Evolutionary conservation across 2,113 vertebrate genomes (phyloP).

Genomic region (Burhinus bistriatus): DNA sequence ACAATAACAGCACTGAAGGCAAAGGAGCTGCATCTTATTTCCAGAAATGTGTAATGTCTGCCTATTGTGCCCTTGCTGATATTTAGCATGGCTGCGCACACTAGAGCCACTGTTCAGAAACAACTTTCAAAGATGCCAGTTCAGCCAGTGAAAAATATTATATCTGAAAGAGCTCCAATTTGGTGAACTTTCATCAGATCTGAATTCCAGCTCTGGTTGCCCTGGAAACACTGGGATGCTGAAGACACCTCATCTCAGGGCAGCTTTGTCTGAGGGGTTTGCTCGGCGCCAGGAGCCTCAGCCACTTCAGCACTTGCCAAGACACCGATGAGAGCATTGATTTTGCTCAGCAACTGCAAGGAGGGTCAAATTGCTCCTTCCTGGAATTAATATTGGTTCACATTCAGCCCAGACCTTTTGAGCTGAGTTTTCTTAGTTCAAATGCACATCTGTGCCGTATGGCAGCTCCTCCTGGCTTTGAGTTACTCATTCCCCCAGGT

Average conservation of each 20-base stretch:
- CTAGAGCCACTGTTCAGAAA: background rate
- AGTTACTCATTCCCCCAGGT: background rate
- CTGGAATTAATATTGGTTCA: background rate
- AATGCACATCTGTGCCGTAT: background rate
- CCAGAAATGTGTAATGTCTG: constrained; percentile 5
- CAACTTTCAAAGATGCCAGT: background rate
- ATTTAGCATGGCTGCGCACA: background rate
- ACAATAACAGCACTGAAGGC: constrained; percentile 9
- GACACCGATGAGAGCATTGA: fast-evolving
- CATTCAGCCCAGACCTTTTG: background rate
- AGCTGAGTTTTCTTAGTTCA: background rate
- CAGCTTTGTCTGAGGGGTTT: background rate
- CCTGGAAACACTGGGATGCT: constrained; percentile 20
- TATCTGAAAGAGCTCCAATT: background rate
- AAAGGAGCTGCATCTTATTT: constrained; percentile 9
- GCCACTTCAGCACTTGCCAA: background rate
- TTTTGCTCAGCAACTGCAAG: background rate
- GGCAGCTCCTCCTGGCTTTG: background rate
- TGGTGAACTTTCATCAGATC: constrained; percentile 2
- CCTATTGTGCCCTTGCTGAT: background rate
- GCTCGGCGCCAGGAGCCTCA: fast-evolving
- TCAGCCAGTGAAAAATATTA: background rate
- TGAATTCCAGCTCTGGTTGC: background rate
- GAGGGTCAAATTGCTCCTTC: background rate
- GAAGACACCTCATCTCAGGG: background rate